Percentiles rank a stretch among this genome's conserved stretches.
Evolutionary conservation across 2,797 vertebrate species (phyloP).

Genomic region (Silurus aristotelis): DNA sequence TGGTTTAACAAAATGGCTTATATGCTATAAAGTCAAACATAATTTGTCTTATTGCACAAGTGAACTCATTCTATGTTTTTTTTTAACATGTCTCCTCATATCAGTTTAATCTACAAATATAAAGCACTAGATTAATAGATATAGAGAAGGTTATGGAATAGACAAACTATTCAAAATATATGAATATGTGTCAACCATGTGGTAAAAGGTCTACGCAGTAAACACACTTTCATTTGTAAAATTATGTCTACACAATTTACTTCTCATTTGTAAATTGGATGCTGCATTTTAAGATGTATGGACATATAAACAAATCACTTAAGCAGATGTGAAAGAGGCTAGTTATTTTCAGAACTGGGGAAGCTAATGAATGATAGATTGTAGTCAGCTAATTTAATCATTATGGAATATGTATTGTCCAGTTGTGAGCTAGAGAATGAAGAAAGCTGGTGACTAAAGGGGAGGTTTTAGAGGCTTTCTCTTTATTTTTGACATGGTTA

Average conservation of each 20-base stretch:
- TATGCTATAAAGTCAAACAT: constrained; percentile 13
- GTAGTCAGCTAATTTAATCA: neutral
- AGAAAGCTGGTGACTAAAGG: neutral
- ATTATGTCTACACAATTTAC: neutral
- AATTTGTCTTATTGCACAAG: neutral
- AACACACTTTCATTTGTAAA: neutral
- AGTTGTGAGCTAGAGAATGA: neutral
- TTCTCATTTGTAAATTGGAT: neutral
- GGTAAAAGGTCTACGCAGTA: neutral
- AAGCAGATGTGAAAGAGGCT: neutral
- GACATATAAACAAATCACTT: neutral
- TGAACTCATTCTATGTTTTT: neutral
- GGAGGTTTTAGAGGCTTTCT: neutral
- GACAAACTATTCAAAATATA: neutral
- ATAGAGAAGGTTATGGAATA: neutral
- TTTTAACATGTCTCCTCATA: neutral
- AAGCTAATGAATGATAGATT: neutral
- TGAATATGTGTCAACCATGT: neutral
- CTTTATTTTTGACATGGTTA: neutral
- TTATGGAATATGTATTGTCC: neutral
- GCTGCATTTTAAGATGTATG: neutral
- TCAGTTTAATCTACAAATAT: neutral
- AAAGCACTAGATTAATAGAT: neutral
- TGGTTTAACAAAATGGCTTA: constrained; percentile 19
- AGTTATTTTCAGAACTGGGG: neutral